These are phyloP conservation scores for Cheilosia vulpina DNA, from an alignment of 2,888 invertebrate species.

Conservation along the genomic window DNA sequence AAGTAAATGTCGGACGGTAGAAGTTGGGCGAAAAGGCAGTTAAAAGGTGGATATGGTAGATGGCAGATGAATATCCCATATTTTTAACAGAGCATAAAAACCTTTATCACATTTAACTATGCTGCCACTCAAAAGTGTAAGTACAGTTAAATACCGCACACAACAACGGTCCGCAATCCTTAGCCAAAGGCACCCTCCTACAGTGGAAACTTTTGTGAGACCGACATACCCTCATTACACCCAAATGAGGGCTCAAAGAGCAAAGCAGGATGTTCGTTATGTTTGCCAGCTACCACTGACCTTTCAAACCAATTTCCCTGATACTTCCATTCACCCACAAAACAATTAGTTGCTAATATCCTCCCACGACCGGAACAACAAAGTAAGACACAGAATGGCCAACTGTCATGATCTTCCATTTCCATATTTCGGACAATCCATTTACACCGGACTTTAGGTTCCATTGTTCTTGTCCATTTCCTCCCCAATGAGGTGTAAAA, in stretches of 20 bases:
- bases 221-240: neutral
- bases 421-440: slow-evolving; percentile 36
- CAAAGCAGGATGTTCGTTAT: slow-evolving; percentile 2
- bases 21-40: too few relatives aligned
- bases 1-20: too few relatives aligned
- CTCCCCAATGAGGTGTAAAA: slow-evolving; percentile 71
- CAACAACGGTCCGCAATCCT: too few relatives aligned
- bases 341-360: slow-evolving; percentile 65
- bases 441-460: slow-evolving; percentile 58
- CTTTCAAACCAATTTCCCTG: slow-evolving; percentile 15
- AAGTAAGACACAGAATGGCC: slow-evolving; percentile 62
- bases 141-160: too few relatives aligned
- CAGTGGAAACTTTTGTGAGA: neutral
- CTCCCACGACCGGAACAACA: slow-evolving; percentile 38
- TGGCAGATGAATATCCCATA: too few relatives aligned
- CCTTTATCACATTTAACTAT: too few relatives aligned
- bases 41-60: too few relatives aligned
- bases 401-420: slow-evolving; percentile 57
- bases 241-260: neutral
- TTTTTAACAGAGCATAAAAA: too few relatives aligned
- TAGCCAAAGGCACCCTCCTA: too few relatives aligned
- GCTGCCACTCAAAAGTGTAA: too few relatives aligned
- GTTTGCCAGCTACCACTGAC: slow-evolving; percentile 5
- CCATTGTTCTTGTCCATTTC: slow-evolving; percentile 66
- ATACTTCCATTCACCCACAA: slow-evolving; percentile 32